Conservation (phyloP, 2,888 invertebrate species). For the Alviniconcha strummeri region DNA sequence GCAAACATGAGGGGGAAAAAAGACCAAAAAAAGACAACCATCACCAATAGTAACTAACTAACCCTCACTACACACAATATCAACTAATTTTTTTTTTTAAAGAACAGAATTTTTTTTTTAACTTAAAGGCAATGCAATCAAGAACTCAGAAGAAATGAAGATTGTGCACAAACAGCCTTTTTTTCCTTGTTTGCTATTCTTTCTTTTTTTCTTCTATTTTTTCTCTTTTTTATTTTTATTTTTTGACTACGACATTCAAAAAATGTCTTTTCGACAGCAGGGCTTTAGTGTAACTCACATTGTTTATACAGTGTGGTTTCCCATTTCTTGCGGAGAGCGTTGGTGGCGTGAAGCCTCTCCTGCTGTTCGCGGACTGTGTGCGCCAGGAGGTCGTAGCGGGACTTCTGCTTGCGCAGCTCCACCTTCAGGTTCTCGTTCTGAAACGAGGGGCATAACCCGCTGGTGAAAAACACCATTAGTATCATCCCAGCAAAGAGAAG, state of each 20-base stretch:
- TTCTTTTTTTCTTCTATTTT: too few relatives aligned
- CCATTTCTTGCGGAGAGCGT: conserved; percentile 47
- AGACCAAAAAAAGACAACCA: too few relatives aligned
- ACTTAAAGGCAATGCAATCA: neutral
- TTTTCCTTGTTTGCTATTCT: neutral
- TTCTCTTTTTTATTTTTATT: too few relatives aligned
- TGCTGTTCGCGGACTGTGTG: conserved; percentile 50
- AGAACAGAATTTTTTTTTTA: too few relatives aligned
- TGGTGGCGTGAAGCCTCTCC: conserved; percentile 49
- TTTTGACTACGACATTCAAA: too few relatives aligned
- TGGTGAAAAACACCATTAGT: conserved; percentile 4
- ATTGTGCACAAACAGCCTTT: neutral
- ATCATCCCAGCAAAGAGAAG: neutral
- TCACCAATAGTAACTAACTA: too few relatives aligned
- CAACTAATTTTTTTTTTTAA: neutral
- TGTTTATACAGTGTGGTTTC: conserved; percentile 59
- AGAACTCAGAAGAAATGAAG: neutral
- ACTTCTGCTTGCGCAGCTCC: conserved; percentile 39
- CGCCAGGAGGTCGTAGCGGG: conserved; percentile 47
- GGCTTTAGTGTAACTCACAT: conserved; percentile 47
- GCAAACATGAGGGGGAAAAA: neutral
- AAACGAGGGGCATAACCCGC: conserved; percentile 16
- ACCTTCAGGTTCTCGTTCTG: conserved; percentile 45
- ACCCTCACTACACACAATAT: too few relatives aligned
- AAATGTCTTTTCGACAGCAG: too few relatives aligned